Evolutionary conservation across 1,140 invertebrate genomes (phyloP), one percentile per base, ranked within the genome.

Genomic region (Calliphora vicina): DNA sequence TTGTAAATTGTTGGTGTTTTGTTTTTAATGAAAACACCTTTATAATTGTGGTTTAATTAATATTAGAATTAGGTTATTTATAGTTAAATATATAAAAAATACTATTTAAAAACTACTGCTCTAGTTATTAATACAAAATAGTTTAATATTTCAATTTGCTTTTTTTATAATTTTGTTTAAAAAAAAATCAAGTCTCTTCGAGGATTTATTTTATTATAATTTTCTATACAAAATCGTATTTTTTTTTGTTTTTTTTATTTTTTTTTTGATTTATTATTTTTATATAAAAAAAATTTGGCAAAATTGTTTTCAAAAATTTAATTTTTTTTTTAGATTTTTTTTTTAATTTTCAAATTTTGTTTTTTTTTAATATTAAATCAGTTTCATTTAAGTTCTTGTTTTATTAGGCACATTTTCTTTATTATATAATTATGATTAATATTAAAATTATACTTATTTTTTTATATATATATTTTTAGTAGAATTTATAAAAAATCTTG

Each of bases 341-440:
- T 35, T 35, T 35, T 35, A 35, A 73, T 9, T 74, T 73, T 15
- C 12, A 12, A 12, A 35, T 74, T 27, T 74, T 17, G 15, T 43
- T 78, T 78, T 78, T 6, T 78, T 78, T 43, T 78, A 23, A 23
- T 35, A 26, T 42, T 43, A 42, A 76, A 76, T 76, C 29, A 76
- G 27, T 74, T 17, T 76, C 29, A 20, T 76, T 76, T 25, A 78
- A 43, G 35, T 78, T 78, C n/a, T 23, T 78, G n/a, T 78, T 20
- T 43, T 78, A 43, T 78, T 78, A 78, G 74, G 74, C 74, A 78
- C 74, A 78, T 78, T 23, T 45, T 25, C n/a, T 73, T 25, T 73
- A n/a, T 74, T 74, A 45, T 78, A 29, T 43, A 43, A 13, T 78
- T 78, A 78, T 78, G n/a, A 35, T 76, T 35, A 27, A 6, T 76